Evolutionary conservation across 1,140 invertebrate genomes (phyloP).

Genomic region (Trachelipus rathkii): DNA sequence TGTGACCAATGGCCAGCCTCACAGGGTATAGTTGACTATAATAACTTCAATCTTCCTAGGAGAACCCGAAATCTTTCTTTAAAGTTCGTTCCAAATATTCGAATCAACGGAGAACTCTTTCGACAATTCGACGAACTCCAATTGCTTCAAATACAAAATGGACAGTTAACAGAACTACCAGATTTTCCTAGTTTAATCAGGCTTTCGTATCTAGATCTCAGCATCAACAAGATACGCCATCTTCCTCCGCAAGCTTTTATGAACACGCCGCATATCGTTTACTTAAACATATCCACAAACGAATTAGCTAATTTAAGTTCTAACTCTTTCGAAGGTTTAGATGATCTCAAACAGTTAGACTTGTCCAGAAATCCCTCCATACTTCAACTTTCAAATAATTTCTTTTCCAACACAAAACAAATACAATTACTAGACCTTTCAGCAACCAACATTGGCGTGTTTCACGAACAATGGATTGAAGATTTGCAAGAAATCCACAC

Average conservation of each 20-base stretch:
- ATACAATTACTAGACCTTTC: background rate
- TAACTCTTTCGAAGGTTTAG: background rate
- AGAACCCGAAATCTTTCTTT: background rate
- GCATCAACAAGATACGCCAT: background rate
- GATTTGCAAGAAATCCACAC: slow-evolving; percentile 58
- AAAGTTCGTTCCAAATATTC: background rate
- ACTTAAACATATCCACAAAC: background rate
- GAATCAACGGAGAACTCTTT: background rate
- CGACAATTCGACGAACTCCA: background rate
- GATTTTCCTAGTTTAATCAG: background rate
- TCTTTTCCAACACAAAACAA: background rate
- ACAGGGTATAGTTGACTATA: background rate
- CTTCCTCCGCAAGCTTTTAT: background rate
- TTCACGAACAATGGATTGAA: background rate
- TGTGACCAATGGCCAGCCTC: background rate
- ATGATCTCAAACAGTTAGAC: background rate
- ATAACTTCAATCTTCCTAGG: background rate
- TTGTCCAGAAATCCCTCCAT: background rate
- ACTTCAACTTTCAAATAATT: background rate
- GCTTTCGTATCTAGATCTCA: background rate
- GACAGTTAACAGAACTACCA: background rate
- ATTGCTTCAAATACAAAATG: background rate
- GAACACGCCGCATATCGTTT: slow-evolving; percentile 3
- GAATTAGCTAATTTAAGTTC: background rate
- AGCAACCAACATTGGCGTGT: background rate